Evolutionary conservation across 2,113 vertebrate genomes (phyloP).

Genomic region (Colistium nudipinnis): DNA sequence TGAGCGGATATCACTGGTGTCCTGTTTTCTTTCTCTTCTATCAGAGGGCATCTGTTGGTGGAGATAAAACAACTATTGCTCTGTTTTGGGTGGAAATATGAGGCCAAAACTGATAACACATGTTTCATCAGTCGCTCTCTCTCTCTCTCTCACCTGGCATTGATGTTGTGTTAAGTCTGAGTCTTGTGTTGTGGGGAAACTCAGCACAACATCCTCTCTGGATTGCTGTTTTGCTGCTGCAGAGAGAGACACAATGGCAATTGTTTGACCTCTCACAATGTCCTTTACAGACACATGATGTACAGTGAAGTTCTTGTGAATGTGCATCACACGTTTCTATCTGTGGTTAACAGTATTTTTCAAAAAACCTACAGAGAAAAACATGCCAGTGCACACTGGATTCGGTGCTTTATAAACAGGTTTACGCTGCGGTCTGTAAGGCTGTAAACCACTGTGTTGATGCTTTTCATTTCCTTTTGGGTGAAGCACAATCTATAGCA

Average conservation of each 20-base stretch:
- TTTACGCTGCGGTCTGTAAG: neutral
- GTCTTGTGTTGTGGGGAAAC: slow-evolving; percentile 28
- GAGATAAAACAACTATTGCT: slow-evolving; percentile 5
- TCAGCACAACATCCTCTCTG: slow-evolving; percentile 42
- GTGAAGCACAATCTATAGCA: slow-evolving; percentile 22
- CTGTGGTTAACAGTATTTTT: neutral
- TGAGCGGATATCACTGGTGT: slow-evolving; percentile 4
- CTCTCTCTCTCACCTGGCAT: neutral
- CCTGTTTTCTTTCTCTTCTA: slow-evolving; percentile 47
- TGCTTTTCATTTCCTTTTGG: slow-evolving; percentile 48
- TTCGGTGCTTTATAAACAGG: neutral
- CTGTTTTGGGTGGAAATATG: slow-evolving; percentile 56
- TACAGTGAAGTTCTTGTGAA: neutral
- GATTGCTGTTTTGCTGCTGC: neutral
- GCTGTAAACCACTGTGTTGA: slow-evolving; percentile 21
- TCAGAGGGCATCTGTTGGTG: slow-evolving; percentile 13
- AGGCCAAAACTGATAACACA: slow-evolving; percentile 35
- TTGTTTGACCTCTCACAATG: slow-evolving; percentile 37
- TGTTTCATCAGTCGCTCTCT: neutral
- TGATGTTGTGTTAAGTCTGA: slow-evolving; percentile 19
- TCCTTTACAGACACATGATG: neutral
- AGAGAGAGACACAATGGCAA: slow-evolving; percentile 23
- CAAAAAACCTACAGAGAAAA: neutral
- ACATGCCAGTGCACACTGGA: too few species aligned
- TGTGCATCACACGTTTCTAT: neutral